A percentile compares a stretch with the other conserved stretches of the same genome.
Conservation (phyloP, 1,140 invertebrate genomes). For the Drosophila burlai region DNA sequence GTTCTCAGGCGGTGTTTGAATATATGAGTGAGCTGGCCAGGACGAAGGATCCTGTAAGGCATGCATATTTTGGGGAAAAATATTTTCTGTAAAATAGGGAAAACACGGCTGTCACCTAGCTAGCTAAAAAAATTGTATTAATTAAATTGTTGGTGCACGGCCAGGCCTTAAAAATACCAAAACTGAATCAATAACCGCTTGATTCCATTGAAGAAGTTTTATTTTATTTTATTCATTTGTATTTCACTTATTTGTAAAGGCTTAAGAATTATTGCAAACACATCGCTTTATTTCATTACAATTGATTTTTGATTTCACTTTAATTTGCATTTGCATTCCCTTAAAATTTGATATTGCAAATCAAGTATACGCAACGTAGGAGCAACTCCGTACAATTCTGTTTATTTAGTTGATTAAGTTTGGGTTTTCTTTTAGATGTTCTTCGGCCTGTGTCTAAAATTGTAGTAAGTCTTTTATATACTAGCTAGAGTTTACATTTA, state of each 20-base stretch:
- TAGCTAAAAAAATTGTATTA: neutral
- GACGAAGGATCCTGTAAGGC: conserved; percentile 7
- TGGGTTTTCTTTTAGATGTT: conserved; percentile 5
- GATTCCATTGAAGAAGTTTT: conserved; percentile 61
- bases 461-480: conserved; percentile 60
- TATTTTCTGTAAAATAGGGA: conserved; percentile 1
- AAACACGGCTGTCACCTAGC: neutral
- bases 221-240: conserved; percentile 71
- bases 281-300: conserved; percentile 41
- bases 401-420: conserved; percentile 41
- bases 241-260: conserved; percentile 57
- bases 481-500: conserved; percentile 56
- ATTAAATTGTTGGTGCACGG: neutral
- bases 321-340: conserved; percentile 35
- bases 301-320: conserved; percentile 42
- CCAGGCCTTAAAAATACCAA: neutral
- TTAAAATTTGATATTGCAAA: conserved; percentile 28
- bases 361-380: conserved; percentile 45
- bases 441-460: conserved; percentile 43
- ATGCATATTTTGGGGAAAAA: conserved; percentile 18
- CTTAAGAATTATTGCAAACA: conserved; percentile 70
- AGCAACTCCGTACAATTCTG: conserved; percentile 31
- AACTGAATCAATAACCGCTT: conserved; percentile 3
- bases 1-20: conserved; percentile 60
- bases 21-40: conserved; percentile 55